Evolutionary conservation across 2,113 vertebrate species (phyloP).

Genomic region (Otolemur garnettii): DNA sequence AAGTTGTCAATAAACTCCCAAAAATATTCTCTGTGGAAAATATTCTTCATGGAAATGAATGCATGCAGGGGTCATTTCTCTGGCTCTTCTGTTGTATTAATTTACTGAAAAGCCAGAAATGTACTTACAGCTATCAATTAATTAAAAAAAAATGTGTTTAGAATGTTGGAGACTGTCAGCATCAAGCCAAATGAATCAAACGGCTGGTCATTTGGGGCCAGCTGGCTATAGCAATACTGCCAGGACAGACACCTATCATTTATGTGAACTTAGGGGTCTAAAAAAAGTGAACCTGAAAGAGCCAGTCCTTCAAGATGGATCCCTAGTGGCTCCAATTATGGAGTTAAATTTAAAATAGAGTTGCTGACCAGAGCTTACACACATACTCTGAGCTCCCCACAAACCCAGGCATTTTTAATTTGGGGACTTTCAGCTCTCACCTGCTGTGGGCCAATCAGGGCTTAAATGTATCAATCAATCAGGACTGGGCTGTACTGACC

Average conservation of each 20-base stretch:
- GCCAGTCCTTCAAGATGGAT: too few species aligned
- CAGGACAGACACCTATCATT: neutral
- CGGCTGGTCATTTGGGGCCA: neutral
- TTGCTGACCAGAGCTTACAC: too few species aligned
- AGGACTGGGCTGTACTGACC: too few species aligned
- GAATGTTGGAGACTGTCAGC: neutral
- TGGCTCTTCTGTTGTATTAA: neutral
- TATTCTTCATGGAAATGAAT: neutral
- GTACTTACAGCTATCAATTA: neutral
- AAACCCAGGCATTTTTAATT: too few species aligned
- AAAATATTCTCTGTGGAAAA: neutral
- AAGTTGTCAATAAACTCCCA: conserved; percentile 16
- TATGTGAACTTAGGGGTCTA: neutral
- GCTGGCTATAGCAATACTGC: too few species aligned
- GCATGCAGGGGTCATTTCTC: neutral
- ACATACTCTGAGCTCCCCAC: too few species aligned
- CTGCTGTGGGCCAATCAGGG: too few species aligned
- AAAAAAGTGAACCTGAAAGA: too few species aligned
- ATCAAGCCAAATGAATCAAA: neutral
- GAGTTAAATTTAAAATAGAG: too few species aligned
- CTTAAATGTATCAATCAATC: too few species aligned
- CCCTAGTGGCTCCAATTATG: too few species aligned
- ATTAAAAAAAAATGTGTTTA: neutral
- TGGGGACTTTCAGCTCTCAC: too few species aligned
- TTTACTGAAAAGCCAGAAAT: neutral